Percentiles rank a stretch among this genome's conserved stretches.
Conservation (phyloP, 2,797 vertebrate genomes). For the Diglossa cyanea region DNA sequence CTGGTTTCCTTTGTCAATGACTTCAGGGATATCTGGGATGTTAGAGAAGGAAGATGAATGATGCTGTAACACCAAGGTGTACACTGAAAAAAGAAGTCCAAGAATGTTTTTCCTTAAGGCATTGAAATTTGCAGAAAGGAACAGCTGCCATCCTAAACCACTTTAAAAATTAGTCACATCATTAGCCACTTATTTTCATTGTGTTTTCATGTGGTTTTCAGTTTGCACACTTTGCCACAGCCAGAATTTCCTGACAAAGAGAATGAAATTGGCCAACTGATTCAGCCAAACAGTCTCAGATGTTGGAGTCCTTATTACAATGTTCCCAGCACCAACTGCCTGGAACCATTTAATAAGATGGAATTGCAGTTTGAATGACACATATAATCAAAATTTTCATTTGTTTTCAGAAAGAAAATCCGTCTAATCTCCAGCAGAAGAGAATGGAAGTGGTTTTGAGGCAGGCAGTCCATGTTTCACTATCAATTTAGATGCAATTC, state of each 20-base stretch:
- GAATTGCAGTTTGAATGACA: conserved; percentile 48
- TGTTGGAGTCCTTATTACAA: not conserved
- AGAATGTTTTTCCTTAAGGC: not conserved
- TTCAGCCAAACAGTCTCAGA: conserved; percentile 17
- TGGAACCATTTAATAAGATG: conserved; percentile 39
- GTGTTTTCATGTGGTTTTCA: not conserved
- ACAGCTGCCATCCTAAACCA: not conserved
- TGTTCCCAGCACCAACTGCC: conserved; percentile 24
- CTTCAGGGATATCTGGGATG: not conserved
- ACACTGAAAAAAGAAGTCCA: not conserved
- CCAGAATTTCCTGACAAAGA: conserved; percentile 4
- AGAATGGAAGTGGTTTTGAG: conserved; percentile 17
- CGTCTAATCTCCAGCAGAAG: conserved; percentile 19
- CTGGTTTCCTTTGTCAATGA: not conserved
- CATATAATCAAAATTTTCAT: conserved; percentile 54
- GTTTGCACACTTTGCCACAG: not conserved
- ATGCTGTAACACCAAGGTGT: not conserved
- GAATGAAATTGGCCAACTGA: not conserved
- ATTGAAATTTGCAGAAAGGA: not conserved
- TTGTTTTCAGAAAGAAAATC: conserved; percentile 39
- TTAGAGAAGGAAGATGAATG: not conserved
- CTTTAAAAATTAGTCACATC: conserved; percentile 1
- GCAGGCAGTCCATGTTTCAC: not conserved
- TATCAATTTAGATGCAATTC: conserved; percentile 23
- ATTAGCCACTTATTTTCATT: conserved; percentile 1